Evolutionary conservation across 1,140 invertebrate species (phyloP), one percentile per base, ranked within the genome.

Genomic region (Brachionus calyciflorus): DNA sequence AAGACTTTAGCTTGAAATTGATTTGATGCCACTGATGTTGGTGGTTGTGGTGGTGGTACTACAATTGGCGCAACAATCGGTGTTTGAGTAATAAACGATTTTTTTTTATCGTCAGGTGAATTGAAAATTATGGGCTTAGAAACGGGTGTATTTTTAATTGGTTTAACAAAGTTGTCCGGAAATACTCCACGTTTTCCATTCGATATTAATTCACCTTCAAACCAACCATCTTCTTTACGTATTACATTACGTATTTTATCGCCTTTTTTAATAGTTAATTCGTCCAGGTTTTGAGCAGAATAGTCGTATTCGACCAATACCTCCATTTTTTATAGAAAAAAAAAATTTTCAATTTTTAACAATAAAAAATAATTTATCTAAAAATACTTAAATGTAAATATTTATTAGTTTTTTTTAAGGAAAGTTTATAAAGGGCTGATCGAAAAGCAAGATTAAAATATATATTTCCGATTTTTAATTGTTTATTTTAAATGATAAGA

Each of bases 181-280:
- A 87, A 87, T 77, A 87, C 80, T 26, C 86, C 86, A 76, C 81
- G 82, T 78, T 83, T 83, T 6, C 84, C 85, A 76, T 84, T 84
- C 7, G 48, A 53, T n/a, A 78, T 28, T 14, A 86, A 80, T 68
- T 82, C 81, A 10, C 86, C 86, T 60, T 86, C 84, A 80, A 83
- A 85, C 86, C 86, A 87, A 10, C 86, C 86, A 51, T 85, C 85
- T 60, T 86, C 84, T 24, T 81, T 78, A 73, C 78, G 92, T 33
- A 89, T 90, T 40, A 98, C 84, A 75, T 98, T 87, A 6, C 89
- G 91, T 77, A 99, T 91, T 17, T 96, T 87, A 81, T 98, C 93
- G 33, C 93, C 94, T 83, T 94, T 92, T 77, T 88, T 89, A 33
- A 99, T 85, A 1, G 90, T 90, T 76, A 99, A 84, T 85, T 98